Evolutionary conservation across 1,140 invertebrate species (phyloP), one percentile per base, ranked within the genome.

Genomic region (Liolophura sinensis): DNA sequence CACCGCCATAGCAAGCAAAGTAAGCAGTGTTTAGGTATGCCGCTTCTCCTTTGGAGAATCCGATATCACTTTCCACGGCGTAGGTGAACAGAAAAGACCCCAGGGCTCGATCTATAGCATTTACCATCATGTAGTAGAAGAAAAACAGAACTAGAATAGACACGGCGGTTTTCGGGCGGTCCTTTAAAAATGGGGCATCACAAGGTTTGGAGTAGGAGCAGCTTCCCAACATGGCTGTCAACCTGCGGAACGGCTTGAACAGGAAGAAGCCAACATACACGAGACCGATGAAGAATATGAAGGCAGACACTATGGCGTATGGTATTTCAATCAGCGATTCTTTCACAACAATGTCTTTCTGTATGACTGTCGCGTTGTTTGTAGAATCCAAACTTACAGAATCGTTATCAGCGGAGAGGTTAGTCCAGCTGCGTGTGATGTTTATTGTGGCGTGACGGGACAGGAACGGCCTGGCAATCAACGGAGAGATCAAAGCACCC

Each of bases 391-490:
- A 40, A 40, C 3, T 40, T 40, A 9, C 31, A 40, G 31, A n/a
- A 22, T 22, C 15, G 48, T 49, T n/a, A 54, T 54, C 12, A 12
- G 22, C 31, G 18, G 49, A 0, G 0, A 60, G 16, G 14, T 60
- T 54, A n/a, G 9, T 12, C 9, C 16, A 24, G 9, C 24, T 60
- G 7, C 11, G 16, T 22, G 27, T 62, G 60, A 4, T 20, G 31
- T 51, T 62, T 15, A 64, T 54, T 48, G 46, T 40, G 3, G 31
- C 47, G 11, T 62, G n/a, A 1, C 55, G 49, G 22, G 61, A 63
- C 11, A 74, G 55, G 62, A 74, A 74, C 1, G 68, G 70, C 22
- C 66, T 64, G 15, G 61, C 68, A n/a, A 74, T 65, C 12, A 69
- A 57, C 6, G 73, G 73, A 22, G 65, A 65, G 27, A 68, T 25